These are phyloP conservation scores for Mirounga angustirostris DNA, from an alignment of 2,113 vertebrate genomes.

Conservation along the genomic window DNA sequence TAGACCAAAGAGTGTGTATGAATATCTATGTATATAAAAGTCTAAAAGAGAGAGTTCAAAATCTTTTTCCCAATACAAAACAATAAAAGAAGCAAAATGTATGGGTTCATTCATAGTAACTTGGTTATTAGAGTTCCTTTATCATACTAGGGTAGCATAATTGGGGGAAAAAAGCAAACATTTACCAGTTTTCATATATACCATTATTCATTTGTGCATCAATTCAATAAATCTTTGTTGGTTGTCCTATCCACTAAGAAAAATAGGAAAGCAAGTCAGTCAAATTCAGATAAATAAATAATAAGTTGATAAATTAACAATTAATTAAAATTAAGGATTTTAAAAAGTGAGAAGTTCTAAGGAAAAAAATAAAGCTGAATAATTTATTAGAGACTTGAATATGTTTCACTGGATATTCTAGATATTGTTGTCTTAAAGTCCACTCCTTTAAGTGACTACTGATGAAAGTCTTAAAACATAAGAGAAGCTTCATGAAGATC, in stretches of 20 bases:
- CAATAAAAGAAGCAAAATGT: background rate
- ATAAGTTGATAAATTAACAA: background rate
- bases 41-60: background rate
- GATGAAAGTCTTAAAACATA: background rate
- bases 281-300: background rate
- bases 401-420: background rate
- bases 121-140: background rate
- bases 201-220: background rate
- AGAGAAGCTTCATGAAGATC: background rate
- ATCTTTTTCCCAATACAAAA: background rate
- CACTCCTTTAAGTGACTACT: background rate
- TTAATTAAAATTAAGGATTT: background rate
- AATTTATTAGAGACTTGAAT: background rate
- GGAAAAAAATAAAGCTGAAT: background rate
- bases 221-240: background rate
- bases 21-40: background rate
- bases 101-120: background rate
- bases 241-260: background rate
- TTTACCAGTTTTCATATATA: background rate
- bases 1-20: background rate
- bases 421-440: background rate
- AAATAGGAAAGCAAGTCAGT: background rate
- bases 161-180: background rate
- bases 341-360: background rate
- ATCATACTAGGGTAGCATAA: background rate